These are phyloP conservation scores for Aldabrachelys gigantea DNA, from an alignment of 2,113 vertebrate species.

Conservation along the genomic window DNA sequence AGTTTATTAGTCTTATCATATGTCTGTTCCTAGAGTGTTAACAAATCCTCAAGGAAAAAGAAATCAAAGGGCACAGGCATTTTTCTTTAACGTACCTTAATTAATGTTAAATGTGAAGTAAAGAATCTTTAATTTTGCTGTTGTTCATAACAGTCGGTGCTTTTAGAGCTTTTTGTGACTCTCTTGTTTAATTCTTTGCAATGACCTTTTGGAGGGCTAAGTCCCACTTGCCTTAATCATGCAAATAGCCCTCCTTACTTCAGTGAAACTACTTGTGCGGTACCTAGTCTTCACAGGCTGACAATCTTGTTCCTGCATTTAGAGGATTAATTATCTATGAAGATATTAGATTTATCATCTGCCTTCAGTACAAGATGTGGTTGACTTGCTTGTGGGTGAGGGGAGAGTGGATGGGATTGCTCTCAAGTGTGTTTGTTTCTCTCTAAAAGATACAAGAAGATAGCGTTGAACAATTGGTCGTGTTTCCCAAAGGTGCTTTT, in stretches of 20 bases:
- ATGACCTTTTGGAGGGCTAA: not conserved
- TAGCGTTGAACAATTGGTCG: not conserved
- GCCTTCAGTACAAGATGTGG: not conserved
- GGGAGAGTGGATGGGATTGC: not conserved
- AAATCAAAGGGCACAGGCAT: not conserved
- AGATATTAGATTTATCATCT: not conserved
- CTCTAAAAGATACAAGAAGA: not conserved
- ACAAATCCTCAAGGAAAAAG: not conserved
- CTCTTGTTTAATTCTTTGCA: not conserved
- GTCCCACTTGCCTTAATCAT: not conserved
- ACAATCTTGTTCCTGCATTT: not conserved
- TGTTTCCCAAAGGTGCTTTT: not conserved
- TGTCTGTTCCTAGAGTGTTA: not conserved
- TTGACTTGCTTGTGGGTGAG: not conserved
- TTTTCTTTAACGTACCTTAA: not conserved
- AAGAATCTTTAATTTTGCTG: not conserved
- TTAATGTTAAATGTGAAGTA: slow-evolving; percentile 6
- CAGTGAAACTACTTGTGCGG: not conserved
- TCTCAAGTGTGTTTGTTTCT: not conserved
- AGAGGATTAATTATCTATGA: not conserved
- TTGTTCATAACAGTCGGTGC: not conserved
- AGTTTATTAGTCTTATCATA: not conserved
- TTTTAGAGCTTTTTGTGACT: not conserved
- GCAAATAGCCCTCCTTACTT: not conserved
- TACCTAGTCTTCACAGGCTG: not conserved